Conservation (phyloP, 2,888 invertebrate genomes). For the Phalangium opilio region DNA sequence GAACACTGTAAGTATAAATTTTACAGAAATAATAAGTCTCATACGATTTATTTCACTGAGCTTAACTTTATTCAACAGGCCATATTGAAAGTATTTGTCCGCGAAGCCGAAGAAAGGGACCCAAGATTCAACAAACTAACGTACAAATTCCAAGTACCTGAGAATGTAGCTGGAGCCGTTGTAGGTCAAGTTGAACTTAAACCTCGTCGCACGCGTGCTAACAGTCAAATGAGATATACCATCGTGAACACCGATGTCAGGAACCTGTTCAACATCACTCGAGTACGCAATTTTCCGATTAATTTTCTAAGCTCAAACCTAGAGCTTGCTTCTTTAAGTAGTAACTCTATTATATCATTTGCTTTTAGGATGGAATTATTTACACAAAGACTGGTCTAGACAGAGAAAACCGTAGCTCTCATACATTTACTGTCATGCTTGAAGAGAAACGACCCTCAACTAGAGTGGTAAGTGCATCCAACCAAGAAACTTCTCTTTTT, state of each 20-base stretch:
- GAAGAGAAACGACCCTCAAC: constrained; percentile 24
- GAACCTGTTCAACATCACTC: constrained; percentile 20
- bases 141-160: constrained; percentile 22
- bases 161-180: constrained; percentile 22
- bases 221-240: constrained; percentile 19
- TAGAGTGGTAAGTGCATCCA: constrained; percentile 20
- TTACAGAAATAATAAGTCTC: neutral
- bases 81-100: constrained; percentile 21
- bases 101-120: constrained; percentile 24
- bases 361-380: constrained; percentile 55
- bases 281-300: constrained; percentile 1
- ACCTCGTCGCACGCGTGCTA: constrained; percentile 19
- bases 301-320: too few relatives aligned
- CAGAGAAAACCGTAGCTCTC: constrained; percentile 23
- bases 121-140: constrained; percentile 22
- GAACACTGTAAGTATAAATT: constrained; percentile 16
- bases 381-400: constrained; percentile 23
- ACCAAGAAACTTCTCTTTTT: too few relatives aligned
- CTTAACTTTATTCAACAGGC: constrained; percentile 13
- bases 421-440: constrained; percentile 24
- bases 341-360: constrained; percentile 5
- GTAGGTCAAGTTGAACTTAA: constrained; percentile 23
- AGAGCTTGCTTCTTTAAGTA: too few relatives aligned
- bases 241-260: constrained; percentile 22
- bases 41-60: constrained; percentile 1